phyloP scores from a whole-genome alignment of 2,888 invertebrate genomes.

The Scaptomyza flava region DNA sequence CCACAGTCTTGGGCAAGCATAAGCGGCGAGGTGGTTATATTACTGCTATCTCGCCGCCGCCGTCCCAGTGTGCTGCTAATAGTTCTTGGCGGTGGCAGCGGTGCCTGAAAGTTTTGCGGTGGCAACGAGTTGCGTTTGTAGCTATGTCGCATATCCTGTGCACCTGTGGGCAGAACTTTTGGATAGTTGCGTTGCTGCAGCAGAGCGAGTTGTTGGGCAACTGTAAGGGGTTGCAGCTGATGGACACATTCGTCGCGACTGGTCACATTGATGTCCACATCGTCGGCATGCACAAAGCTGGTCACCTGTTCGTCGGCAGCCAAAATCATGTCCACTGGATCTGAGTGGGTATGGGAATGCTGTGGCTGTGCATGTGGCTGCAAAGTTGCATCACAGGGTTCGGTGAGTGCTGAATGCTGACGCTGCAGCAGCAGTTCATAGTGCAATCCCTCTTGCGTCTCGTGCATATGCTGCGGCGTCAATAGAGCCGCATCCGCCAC shows the following conservation, averaged over 20 bases:
- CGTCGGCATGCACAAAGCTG: slow-evolving; percentile 84
- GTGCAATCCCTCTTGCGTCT: slow-evolving; percentile 81
- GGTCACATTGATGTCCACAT: slow-evolving; percentile 89
- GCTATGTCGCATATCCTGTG: slow-evolving; percentile 51
- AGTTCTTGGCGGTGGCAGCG: slow-evolving; percentile 91
- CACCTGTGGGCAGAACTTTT: slow-evolving; percentile 91
- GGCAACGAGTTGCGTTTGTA: slow-evolving; percentile 85
- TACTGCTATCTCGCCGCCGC: slow-evolving; percentile 83
- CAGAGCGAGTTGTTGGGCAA: slow-evolving; percentile 89
- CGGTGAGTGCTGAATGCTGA: slow-evolving; percentile 76
- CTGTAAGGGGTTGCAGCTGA: slow-evolving; percentile 84
- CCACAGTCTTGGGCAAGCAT: slow-evolving; percentile 85
- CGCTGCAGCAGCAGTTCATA: slow-evolving; percentile 73
- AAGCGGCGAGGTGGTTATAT: slow-evolving; percentile 84
- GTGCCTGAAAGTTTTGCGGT: slow-evolving; percentile 86
- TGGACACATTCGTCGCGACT: slow-evolving; percentile 86
- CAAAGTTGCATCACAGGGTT: slow-evolving; percentile 76
- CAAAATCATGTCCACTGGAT: slow-evolving; percentile 87
- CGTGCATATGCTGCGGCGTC: slow-evolving; percentile 81
- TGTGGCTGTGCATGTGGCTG: slow-evolving; percentile 42
- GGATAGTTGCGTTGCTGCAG: slow-evolving; percentile 92
- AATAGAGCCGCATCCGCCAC: slow-evolving; percentile 81
- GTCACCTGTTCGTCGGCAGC: slow-evolving; percentile 84
- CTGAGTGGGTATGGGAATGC: slow-evolving; percentile 87
- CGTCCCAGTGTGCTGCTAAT: slow-evolving; percentile 88